phyloP scores from a whole-genome alignment of 2,113 vertebrate species.

The Equus quagga region DNA sequence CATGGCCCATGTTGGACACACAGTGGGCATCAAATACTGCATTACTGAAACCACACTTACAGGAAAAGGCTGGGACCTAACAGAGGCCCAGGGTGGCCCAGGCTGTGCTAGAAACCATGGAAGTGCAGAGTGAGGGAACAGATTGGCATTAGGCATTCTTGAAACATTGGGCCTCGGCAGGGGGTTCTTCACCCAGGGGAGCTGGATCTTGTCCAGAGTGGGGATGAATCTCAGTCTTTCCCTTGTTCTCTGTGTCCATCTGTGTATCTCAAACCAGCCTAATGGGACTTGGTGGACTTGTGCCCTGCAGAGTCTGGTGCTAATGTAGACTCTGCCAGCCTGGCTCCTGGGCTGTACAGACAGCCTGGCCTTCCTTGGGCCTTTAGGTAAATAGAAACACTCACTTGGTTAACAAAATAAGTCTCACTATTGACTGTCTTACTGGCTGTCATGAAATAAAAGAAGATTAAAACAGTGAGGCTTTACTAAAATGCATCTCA shows the following conservation, averaged over 20 bases:
- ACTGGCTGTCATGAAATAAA: neutral
- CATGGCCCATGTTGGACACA: accelerated
- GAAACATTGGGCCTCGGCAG: no score
- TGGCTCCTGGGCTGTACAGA: neutral
- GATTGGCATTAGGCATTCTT: neutral
- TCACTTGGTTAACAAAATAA: neutral
- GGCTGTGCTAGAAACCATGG: neutral
- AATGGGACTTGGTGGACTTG: neutral
- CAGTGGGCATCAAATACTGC: neutral
- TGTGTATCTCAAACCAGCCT: neutral
- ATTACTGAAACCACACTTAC: neutral
- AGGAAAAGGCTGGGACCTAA: neutral
- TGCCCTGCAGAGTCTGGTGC: neutral
- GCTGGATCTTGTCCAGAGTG: neutral
- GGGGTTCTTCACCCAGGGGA: neutral
- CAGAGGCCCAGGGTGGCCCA: neutral
- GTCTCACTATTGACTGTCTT: neutral
- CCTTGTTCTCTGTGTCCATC: neutral
- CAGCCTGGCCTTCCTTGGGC: neutral
- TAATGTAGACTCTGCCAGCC: neutral
- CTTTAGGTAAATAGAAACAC: neutral
- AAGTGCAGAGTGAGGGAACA: neutral
- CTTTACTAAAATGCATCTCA: neutral
- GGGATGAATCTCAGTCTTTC: neutral
- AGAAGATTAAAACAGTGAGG: neutral